Conservation (phyloP, 2,888 invertebrate species). For the Pyrgus malvae region DNA sequence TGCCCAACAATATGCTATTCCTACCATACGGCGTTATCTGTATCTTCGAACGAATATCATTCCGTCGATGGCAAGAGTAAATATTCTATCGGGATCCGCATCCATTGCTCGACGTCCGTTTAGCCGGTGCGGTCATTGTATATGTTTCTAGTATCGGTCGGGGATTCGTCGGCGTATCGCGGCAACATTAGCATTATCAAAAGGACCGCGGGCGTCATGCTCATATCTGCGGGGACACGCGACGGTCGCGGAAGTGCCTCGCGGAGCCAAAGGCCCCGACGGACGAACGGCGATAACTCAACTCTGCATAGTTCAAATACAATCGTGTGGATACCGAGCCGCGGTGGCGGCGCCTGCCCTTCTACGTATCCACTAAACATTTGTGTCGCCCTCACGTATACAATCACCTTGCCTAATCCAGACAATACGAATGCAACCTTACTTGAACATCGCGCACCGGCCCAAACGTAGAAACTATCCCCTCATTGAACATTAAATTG, state of each 20-base stretch:
- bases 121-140: conserved; percentile 65
- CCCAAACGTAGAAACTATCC: conserved; percentile 14
- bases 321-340: conserved; percentile 64
- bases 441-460: conserved; percentile 22
- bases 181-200: conserved; percentile 78
- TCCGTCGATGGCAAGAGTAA: conserved; percentile 37
- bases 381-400: conserved; percentile 27
- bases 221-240: conserved; percentile 67
- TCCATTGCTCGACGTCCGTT: conserved; percentile 58
- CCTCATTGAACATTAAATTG: conserved; percentile 7
- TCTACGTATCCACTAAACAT: conserved; percentile 36
- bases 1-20: conserved; percentile 23
- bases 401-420: conserved; percentile 27
- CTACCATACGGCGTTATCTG: conserved; percentile 40
- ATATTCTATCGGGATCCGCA: conserved; percentile 56
- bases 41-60: conserved; percentile 33
- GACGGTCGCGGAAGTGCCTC: conserved; percentile 69
- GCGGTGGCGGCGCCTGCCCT: conserved; percentile 55
- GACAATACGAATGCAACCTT: conserved; percentile 25
- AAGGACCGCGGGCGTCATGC: conserved; percentile 74
- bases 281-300: conserved; percentile 71
- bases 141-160: conserved; percentile 65
- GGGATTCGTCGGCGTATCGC: conserved; percentile 58
- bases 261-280: conserved; percentile 68
- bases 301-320: conserved; percentile 71